These are phyloP conservation scores for Encarsia formosa DNA, from an alignment of 2,888 invertebrate species.

Conservation along the genomic window DNA sequence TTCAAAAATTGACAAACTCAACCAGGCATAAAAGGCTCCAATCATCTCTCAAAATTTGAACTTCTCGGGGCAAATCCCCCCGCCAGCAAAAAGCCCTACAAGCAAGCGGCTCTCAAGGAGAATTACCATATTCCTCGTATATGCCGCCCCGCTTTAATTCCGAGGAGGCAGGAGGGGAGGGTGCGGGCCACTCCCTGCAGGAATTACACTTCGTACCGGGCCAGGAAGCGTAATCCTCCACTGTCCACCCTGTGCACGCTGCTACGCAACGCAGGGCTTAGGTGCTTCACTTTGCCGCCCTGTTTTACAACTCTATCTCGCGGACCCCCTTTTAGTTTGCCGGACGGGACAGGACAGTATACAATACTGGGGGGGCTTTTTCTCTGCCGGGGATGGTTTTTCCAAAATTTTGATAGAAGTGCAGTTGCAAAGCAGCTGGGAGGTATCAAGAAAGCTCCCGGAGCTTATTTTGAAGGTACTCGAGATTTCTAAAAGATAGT, in stretches of 20 bases:
- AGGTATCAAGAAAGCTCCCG: too few species aligned
- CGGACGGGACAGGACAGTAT: too few species aligned
- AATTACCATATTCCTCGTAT: constrained; percentile 24
- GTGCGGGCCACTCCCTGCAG: constrained; percentile 29
- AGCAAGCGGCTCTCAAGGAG: neutral
- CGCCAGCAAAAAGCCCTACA: neutral
- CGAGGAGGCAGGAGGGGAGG: neutral
- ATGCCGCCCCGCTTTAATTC: constrained; percentile 22
- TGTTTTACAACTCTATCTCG: constrained; percentile 25
- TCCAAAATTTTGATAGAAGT: too few species aligned
- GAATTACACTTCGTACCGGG: constrained; percentile 31
- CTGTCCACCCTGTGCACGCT: neutral
- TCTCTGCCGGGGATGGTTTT: neutral
- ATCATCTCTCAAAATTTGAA: too few species aligned
- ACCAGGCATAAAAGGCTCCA: too few species aligned
- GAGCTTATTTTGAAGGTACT: too few species aligned
- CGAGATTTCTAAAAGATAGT: too few species aligned
- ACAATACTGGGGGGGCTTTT: neutral
- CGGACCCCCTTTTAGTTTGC: too few species aligned
- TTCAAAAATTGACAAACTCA: too few species aligned
- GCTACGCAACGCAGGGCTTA: constrained; percentile 14
- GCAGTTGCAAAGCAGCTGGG: too few species aligned
- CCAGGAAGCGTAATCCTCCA: constrained; percentile 25
- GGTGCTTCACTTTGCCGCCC: constrained; percentile 10
- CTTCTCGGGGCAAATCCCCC: too few species aligned